phyloP scores from a whole-genome alignment of 2,797 vertebrate genomes.

The Bovichtus diacanthus region DNA sequence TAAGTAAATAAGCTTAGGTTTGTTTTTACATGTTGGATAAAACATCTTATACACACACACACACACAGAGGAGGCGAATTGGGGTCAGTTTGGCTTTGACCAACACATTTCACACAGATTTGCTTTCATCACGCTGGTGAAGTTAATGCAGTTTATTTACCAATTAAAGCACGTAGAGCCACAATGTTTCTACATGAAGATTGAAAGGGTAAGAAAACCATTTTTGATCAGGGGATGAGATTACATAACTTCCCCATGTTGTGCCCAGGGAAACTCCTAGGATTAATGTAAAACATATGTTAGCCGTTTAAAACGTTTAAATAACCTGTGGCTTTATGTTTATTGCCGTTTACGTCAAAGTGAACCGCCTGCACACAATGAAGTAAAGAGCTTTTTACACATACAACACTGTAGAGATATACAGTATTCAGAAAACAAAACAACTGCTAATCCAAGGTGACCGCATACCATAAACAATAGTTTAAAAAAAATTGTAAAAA shows the following conservation, averaged over 20 bases:
- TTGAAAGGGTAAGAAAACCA: not conserved
- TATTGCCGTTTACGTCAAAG: not conserved
- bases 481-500: not conserved
- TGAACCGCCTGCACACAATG: not conserved
- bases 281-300: conserved; percentile 50
- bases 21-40: conserved; percentile 52
- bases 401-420: not conserved
- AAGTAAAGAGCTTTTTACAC: not conserved
- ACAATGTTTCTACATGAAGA: conserved; percentile 21
- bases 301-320: conserved; percentile 14
- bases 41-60: not conserved
- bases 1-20: conserved; percentile 42
- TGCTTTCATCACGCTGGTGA: not conserved
- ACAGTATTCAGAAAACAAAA: not conserved
- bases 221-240: conserved; percentile 9
- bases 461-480: not conserved
- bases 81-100: conserved; percentile 28
- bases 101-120: conserved; percentile 14
- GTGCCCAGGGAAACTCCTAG: conserved; percentile 23
- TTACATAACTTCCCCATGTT: conserved; percentile 37
- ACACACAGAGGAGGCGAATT: not conserved
- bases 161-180: not conserved
- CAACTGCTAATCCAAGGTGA: not conserved
- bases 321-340: not conserved
- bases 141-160: conserved; percentile 10